A percentile compares a stretch with the other conserved stretches of the same genome.
phyloP scores from a whole-genome alignment of 2,113 vertebrate species.

The Myxocyprinus asiaticus region DNA sequence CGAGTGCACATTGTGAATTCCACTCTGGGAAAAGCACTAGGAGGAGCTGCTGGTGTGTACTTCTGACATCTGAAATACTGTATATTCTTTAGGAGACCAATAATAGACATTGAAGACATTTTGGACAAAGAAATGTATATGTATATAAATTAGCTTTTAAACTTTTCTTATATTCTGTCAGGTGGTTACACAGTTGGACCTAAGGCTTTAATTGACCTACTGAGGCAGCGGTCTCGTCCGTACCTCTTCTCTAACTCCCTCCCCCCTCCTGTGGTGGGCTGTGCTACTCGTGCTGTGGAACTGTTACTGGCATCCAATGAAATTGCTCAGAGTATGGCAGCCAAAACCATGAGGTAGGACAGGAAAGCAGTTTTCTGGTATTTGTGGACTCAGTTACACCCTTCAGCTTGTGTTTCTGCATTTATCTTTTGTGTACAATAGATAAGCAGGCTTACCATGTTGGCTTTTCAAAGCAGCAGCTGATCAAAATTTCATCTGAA shows the following conservation, averaged over 20 bases:
- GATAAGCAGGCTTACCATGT: conserved; percentile 12
- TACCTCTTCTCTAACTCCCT: conserved; percentile 98
- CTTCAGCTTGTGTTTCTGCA: neutral
- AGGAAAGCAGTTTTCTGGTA: neutral
- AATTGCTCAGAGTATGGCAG: conserved; percentile 87
- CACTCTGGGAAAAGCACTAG: conserved; percentile 94
- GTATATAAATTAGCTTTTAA: neutral
- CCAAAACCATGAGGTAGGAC: conserved; percentile 87
- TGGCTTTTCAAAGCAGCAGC: neutral
- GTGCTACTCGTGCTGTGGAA: conserved; percentile 86
- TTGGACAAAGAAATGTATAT: neutral
- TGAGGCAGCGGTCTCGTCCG: conserved; percentile 89
- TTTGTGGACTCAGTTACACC: neutral
- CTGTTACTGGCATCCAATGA: conserved; percentile 86
- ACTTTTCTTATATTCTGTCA: conserved; percentile 57
- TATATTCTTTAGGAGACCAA: no score
- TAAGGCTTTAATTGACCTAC: conserved; percentile 83
- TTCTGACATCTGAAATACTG: neutral
- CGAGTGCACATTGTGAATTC: conserved; percentile 93
- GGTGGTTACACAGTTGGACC: conserved; percentile 96
- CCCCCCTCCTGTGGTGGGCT: conserved; percentile 88
- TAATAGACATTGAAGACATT: neutral
- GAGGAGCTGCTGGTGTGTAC: conserved; percentile 88
- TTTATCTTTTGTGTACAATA: neutral
- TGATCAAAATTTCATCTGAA: neutral